Evolutionary conservation across 2,888 invertebrate species (phyloP).

Genomic region (Sabellastarte sp.): DNA sequence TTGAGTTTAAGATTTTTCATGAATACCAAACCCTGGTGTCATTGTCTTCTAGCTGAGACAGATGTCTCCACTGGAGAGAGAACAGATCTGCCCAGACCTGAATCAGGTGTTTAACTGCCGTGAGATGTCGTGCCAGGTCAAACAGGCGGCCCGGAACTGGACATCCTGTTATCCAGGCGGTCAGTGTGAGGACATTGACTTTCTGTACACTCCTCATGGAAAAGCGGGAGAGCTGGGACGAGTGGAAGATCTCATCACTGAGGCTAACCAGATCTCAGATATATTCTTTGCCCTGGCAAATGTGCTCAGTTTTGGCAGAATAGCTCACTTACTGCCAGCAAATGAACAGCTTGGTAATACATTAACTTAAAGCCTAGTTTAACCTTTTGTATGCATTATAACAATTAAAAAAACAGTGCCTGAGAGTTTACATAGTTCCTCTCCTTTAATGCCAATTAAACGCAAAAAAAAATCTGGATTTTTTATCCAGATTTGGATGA

Average conservation of each 20-base stretch:
- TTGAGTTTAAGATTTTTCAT: too few species aligned
- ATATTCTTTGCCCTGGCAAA: conserved; percentile 45
- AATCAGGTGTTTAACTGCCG: conserved; percentile 12
- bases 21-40: too few species aligned
- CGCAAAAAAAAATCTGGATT: too few species aligned
- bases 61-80: neutral
- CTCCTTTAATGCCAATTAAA: too few species aligned
- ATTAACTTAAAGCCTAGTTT: too few species aligned
- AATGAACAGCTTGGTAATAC: conserved; percentile 45
- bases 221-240: neutral
- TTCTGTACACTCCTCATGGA: conserved; percentile 11
- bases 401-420: too few species aligned
- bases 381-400: too few species aligned
- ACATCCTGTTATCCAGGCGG: conserved; percentile 11
- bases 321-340: conserved; percentile 49
- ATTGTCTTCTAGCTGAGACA: neutral
- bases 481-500: too few species aligned
- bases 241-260: conserved; percentile 26
- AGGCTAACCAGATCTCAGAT: conserved; percentile 45
- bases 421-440: too few species aligned
- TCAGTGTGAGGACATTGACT: conserved; percentile 14
- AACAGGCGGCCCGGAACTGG: conserved; percentile 15
- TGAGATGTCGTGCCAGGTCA: conserved; percentile 16
- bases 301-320: conserved; percentile 41
- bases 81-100: neutral